phyloP scores from a whole-genome alignment of 2,113 vertebrate genomes.

The Gnathonemus longibarbis region DNA sequence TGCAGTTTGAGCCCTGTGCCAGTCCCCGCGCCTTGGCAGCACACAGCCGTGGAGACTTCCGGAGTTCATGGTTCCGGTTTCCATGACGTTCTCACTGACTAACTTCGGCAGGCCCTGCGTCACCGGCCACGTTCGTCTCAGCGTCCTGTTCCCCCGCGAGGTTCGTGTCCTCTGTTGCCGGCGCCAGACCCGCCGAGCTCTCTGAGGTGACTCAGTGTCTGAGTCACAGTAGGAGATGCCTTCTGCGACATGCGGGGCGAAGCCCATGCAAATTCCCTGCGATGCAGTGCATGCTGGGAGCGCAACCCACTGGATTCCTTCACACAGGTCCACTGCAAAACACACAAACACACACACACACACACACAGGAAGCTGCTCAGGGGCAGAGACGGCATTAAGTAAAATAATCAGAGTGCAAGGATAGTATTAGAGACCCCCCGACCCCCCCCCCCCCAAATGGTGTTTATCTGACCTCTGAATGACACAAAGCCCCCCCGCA shows the following conservation, averaged over 20 bases:
- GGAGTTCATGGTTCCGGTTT: neutral
- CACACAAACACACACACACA: neutral
- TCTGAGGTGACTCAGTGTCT: neutral
- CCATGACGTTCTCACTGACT: neutral
- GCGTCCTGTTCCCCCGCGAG: neutral
- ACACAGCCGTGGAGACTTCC: neutral
- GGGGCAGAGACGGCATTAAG: neutral
- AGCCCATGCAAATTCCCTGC: neutral
- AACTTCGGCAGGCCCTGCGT: neutral
- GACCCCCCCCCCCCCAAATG: neutral
- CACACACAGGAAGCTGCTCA: neutral
- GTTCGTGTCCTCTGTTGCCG: neutral
- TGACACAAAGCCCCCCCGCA: neutral
- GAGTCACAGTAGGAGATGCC: neutral
- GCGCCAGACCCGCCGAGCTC: neutral
- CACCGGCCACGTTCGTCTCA: neutral
- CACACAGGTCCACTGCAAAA: neutral
- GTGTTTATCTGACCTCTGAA: neutral
- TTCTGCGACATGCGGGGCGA: neutral
- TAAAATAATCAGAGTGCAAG: neutral
- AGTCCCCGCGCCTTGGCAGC: neutral
- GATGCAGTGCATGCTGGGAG: neutral
- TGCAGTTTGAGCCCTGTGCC: neutral
- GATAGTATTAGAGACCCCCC: neutral
- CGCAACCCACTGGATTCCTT: neutral